These are phyloP conservation scores for Carassius carassius DNA, from an alignment of 2,113 vertebrate species.

Conservation along the genomic window DNA sequence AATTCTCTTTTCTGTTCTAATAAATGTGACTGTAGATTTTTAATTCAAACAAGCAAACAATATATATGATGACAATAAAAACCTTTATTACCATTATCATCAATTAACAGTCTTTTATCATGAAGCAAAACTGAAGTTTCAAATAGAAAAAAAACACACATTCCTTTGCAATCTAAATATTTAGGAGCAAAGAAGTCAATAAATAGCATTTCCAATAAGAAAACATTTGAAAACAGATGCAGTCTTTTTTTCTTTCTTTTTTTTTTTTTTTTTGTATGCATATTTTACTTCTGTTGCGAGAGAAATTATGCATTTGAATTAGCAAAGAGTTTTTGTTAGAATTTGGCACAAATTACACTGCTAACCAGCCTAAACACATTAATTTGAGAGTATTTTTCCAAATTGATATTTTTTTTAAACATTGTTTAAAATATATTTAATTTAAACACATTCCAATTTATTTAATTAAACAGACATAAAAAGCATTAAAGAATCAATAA, in stretches of 20 bases:
- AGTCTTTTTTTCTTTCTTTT: background rate
- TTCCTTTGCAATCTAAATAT: slow-evolving; percentile 34
- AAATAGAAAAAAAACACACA: slow-evolving; percentile 54
- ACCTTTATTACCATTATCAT: slow-evolving; percentile 65
- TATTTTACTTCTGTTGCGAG: background rate
- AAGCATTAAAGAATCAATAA: background rate
- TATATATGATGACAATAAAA: slow-evolving; percentile 8
- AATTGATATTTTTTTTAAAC: background rate
- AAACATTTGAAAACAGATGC: background rate
- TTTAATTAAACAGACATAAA: slow-evolving; percentile 13
- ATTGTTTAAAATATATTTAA: background rate
- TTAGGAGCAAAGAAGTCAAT: slow-evolving; percentile 68
- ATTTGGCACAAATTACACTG: slow-evolving; percentile 41
- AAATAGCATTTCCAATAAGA: slow-evolving; percentile 46
- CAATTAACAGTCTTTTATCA: slow-evolving; percentile 28
- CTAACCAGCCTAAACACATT: background rate
- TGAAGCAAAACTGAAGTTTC: slow-evolving; percentile 38
- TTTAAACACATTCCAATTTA: background rate
- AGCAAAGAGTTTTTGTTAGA: slow-evolving; percentile 17
- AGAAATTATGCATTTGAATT: background rate
- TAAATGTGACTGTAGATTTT: background rate
- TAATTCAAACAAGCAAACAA: background rate
- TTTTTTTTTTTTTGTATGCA: background rate
- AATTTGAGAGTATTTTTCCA: background rate
- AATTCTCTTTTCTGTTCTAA: background rate